A percentile compares a stretch with the other conserved stretches of the same genome.
These are phyloP conservation scores for Cantharis nigra DNA, from an alignment of 2,888 invertebrate genomes.

Conservation along the genomic window DNA sequence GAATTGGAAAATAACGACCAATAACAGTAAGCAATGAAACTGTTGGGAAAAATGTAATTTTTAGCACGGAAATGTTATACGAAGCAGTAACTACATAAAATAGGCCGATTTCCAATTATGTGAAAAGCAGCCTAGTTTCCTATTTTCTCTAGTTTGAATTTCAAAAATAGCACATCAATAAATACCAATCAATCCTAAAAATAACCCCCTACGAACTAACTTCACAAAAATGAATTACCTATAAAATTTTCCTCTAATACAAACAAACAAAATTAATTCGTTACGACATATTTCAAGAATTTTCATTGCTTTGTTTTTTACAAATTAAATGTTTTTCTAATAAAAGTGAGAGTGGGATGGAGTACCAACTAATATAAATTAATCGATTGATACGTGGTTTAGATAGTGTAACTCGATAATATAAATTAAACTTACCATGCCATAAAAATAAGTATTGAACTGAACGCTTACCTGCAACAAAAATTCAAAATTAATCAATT, in stretches of 20 bases:
- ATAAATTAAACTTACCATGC: not conserved
- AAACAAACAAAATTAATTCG: not conserved
- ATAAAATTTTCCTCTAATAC: not conserved
- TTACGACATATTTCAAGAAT: not conserved
- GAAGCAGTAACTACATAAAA: slow-evolving; percentile 8
- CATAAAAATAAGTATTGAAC: not conserved
- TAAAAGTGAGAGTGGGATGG: not conserved
- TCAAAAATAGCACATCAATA: not conserved
- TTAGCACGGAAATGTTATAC: slow-evolving; percentile 2
- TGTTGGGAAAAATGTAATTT: slow-evolving; percentile 4
- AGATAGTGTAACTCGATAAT: no score
- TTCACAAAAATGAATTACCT: not conserved
- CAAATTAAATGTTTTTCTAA: no score
- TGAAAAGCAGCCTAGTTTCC: not conserved
- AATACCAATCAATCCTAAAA: not conserved
- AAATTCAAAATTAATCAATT: not conserved
- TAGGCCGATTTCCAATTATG: not conserved
- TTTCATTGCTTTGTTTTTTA: not conserved
- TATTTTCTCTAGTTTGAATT: not conserved
- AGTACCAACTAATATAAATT: not conserved
- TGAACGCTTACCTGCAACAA: not conserved
- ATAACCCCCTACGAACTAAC: not conserved
- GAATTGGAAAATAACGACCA: slow-evolving; percentile 12
- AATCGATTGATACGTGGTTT: no score
- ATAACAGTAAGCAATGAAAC: slow-evolving; percentile 13